Conservation (phyloP, 2,797 vertebrate genomes). For the Glyptemys insculpta region DNA sequence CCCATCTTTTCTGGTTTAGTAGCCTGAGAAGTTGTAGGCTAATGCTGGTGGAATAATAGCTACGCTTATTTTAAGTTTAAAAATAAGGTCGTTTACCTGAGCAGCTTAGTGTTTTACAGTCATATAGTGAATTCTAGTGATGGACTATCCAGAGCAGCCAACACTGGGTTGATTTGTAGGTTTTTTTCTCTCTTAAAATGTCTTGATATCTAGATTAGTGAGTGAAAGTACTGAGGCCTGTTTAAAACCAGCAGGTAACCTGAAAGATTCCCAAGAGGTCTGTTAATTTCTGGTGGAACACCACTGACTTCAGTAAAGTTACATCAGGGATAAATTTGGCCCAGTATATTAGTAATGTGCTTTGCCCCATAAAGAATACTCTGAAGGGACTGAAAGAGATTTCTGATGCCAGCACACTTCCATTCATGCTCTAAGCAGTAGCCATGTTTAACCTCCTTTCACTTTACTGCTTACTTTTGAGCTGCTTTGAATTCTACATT, state of each 20-base stretch:
- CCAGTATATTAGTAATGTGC: background rate
- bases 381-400: background rate
- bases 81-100: background rate
- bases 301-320: background rate
- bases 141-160: background rate
- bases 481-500: background rate
- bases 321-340: background rate
- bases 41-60: background rate
- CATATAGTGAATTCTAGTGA: background rate
- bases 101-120: background rate
- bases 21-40: background rate
- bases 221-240: background rate
- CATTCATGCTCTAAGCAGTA: background rate
- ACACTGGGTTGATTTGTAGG: background rate
- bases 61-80: background rate
- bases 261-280: slow-evolving; percentile 9
- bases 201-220: background rate
- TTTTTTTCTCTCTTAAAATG: background rate
- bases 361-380: background rate
- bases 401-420: background rate
- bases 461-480: background rate
- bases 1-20: background rate
- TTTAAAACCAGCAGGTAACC: background rate
- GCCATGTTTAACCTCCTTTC: background rate
- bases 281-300: background rate